Conservation (phyloP, 2,113 vertebrate species). For the Macquaria ambigua region DNA sequence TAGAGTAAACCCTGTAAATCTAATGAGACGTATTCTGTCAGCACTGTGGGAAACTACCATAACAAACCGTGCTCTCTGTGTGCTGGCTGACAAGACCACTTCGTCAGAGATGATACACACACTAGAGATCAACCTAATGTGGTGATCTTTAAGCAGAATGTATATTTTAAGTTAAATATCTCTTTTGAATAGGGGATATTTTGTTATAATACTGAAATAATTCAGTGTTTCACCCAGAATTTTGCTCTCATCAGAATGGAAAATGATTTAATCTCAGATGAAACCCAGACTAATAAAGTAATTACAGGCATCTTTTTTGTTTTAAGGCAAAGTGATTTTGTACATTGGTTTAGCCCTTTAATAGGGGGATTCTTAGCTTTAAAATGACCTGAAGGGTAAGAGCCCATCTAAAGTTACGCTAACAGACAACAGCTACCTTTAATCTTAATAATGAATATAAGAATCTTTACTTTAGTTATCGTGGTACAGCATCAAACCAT, state of each 20-base stretch:
- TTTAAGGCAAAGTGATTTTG: too few species aligned
- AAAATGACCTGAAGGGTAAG: too few species aligned
- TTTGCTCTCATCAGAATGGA: background rate
- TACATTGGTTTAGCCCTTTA: background rate
- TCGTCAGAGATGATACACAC: background rate
- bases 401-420: too few species aligned
- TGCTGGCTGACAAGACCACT: background rate
- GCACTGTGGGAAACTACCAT: background rate
- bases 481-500: too few species aligned
- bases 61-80: background rate
- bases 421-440: too few species aligned
- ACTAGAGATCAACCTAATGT: background rate
- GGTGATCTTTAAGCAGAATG: background rate
- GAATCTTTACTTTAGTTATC: too few species aligned
- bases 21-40: slow-evolving; percentile 14
- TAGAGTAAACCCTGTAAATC: background rate
- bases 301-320: too few species aligned
- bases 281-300: background rate
- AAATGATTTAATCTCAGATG: background rate
- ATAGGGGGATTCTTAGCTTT: too few species aligned
- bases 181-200: background rate
- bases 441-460: too few species aligned
- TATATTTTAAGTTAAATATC: too few species aligned
- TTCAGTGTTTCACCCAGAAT: background rate
- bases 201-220: background rate